Evolutionary conservation across 2,888 invertebrate species (phyloP).

Genomic region (Drosophila mercatorum): DNA sequence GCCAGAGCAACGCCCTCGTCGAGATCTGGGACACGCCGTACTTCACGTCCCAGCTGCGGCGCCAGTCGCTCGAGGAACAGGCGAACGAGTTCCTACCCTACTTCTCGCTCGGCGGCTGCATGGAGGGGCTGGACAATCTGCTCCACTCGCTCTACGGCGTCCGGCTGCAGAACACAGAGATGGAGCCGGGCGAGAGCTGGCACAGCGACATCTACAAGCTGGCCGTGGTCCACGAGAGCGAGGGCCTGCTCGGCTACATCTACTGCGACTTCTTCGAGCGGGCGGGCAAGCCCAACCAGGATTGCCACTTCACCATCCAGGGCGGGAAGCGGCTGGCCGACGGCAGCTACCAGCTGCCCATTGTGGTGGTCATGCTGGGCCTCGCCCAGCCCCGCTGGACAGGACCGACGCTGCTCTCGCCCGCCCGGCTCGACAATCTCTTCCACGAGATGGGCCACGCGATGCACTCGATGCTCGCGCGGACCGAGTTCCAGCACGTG

Average conservation of each 20-base stretch:
- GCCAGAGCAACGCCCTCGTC: slow-evolving; percentile 80
- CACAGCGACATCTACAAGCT: slow-evolving; percentile 95
- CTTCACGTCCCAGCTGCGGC: slow-evolving; percentile 90
- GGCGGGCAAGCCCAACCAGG: slow-evolving; percentile 96
- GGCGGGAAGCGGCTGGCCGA: slow-evolving; percentile 93
- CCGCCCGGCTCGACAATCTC: slow-evolving; percentile 95
- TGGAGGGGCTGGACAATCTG: slow-evolving; percentile 98
- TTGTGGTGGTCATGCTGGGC: slow-evolving; percentile 97
- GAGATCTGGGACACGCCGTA: slow-evolving; percentile 96
- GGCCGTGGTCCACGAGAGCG: slow-evolving; percentile 92
- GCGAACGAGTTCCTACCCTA: slow-evolving; percentile 92
- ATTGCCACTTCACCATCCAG: slow-evolving; percentile 99
- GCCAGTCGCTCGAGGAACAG: slow-evolving; percentile 88
- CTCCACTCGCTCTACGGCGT: slow-evolving; percentile 94
- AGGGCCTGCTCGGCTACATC: slow-evolving; percentile 95
- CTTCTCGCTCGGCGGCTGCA: slow-evolving; percentile 96
- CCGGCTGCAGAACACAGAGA: slow-evolving; percentile 89
- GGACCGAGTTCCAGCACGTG: slow-evolving; percentile 98
- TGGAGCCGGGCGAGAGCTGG: slow-evolving; percentile 94
- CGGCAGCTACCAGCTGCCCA: slow-evolving; percentile 94
- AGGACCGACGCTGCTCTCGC: slow-evolving; percentile 91
- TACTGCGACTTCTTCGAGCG: slow-evolving; percentile 99
- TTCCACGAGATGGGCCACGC: slow-evolving; percentile 99
- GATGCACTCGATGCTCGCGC: slow-evolving; percentile 98
- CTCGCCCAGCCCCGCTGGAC: slow-evolving; percentile 91